phyloP scores from a whole-genome alignment of 2,888 invertebrate genomes.

The Barypeithes pellucidus region DNA sequence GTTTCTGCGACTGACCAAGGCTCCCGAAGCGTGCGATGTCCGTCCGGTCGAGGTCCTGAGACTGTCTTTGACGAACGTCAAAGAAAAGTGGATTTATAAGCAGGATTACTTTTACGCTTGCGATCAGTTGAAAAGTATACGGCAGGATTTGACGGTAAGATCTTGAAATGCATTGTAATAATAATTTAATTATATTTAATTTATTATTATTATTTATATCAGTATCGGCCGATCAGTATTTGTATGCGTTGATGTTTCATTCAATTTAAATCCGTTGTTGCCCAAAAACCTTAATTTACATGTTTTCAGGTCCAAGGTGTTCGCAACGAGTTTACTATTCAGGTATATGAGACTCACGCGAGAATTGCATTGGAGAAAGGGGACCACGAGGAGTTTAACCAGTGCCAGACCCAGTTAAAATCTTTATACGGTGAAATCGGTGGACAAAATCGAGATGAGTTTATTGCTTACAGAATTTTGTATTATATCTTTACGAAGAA shows the following conservation, averaged over 20 bases:
- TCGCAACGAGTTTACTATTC: constrained; percentile 94
- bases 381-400: constrained; percentile 99
- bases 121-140: constrained; percentile 98
- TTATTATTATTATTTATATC: too few species aligned
- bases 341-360: constrained; percentile 99
- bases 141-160: constrained; percentile 97
- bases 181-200: not conserved
- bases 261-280: too few species aligned
- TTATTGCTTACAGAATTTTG: constrained; percentile 95
- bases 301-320: constrained; percentile 91
- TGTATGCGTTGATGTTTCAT: too few species aligned
- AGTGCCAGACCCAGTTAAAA: constrained; percentile 98
- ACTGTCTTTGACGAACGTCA: constrained; percentile 91
- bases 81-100: constrained; percentile 90
- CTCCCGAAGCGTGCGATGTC: constrained; percentile 93
- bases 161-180: not conserved
- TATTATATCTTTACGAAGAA: constrained; percentile 99
- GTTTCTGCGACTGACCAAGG: constrained; percentile 96
- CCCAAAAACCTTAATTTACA: too few species aligned
- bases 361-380: constrained; percentile 97
- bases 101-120: constrained; percentile 97
- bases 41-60: constrained; percentile 91
- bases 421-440: constrained; percentile 91
- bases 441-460: constrained; percentile 87
- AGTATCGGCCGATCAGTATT: too few species aligned